phyloP scores from a whole-genome alignment of 2,113 vertebrate species.

The Oncorhynchus clarkii region DNA sequence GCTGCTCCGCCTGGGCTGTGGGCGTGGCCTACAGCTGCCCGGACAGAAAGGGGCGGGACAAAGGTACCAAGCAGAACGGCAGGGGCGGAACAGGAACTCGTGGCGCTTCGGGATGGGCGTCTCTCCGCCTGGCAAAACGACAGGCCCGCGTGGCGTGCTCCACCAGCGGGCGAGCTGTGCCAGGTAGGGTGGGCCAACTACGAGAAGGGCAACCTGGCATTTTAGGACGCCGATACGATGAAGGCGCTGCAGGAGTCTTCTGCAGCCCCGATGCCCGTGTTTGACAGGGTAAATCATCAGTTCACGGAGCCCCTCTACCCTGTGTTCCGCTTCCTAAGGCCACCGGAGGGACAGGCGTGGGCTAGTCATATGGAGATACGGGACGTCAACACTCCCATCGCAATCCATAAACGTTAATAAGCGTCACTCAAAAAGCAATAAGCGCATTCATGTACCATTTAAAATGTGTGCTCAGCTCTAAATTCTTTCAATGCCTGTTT shows the following conservation, averaged over 20 bases:
- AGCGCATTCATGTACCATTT: too few species aligned
- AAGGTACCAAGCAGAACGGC: conserved; percentile 65
- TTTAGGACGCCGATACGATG: conserved; percentile 68
- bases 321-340: conserved; percentile 64
- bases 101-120: conserved; percentile 64
- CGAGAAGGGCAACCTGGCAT: conserved; percentile 64
- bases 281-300: conserved; percentile 69
- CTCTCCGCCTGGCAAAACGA: conserved; percentile 72
- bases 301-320: conserved; percentile 72
- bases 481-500: neutral
- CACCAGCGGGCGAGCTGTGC: conserved; percentile 19
- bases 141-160: conserved; percentile 46
- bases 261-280: conserved; percentile 47
- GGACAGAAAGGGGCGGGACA: conserved; percentile 67
- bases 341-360: conserved; percentile 38
- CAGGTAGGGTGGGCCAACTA: conserved; percentile 60
- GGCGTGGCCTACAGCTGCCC: conserved; percentile 66
- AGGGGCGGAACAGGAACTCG: conserved; percentile 73
- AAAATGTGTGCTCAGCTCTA: too few species aligned
- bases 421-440: neutral
- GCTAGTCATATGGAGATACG: conserved; percentile 66
- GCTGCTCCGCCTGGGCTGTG: conserved; percentile 69
- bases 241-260: conserved; percentile 69
- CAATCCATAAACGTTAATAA: neutral
- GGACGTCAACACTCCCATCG: conserved; percentile 8